Evolutionary conservation across 2,888 invertebrate genomes (phyloP).

Genomic region (Amiota communis): DNA sequence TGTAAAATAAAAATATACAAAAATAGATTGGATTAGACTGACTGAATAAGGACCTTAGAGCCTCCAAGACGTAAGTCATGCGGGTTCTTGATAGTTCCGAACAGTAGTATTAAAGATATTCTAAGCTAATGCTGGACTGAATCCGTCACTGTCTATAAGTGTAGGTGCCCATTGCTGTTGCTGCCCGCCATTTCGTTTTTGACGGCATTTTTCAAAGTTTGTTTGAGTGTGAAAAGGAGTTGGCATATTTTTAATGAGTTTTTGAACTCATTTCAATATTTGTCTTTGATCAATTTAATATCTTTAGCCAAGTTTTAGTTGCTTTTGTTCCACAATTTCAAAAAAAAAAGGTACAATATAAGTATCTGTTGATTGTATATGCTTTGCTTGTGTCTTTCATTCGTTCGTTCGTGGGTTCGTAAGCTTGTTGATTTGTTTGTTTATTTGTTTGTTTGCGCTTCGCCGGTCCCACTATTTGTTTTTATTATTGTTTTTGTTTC

Average conservation of each 20-base stretch:
- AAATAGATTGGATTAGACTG: too few species aligned
- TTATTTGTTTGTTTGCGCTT: constrained; percentile 23
- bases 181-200: not conserved
- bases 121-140: too few species aligned
- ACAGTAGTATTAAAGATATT: too few species aligned
- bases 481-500: constrained; percentile 29
- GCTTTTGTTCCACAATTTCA: not conserved
- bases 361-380: not conserved
- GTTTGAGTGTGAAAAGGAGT: constrained; percentile 12
- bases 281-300: constrained; percentile 20
- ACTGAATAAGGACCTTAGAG: too few species aligned
- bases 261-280: constrained; percentile 24
- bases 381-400: not conserved
- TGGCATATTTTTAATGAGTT: constrained; percentile 3
- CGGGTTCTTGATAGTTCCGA: too few species aligned
- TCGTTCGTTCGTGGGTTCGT: not conserved
- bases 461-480: constrained; percentile 35
- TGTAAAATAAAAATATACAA: too few species aligned
- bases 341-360: not conserved
- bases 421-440: constrained; percentile 1
- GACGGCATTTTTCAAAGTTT: constrained; percentile 24
- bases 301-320: constrained; percentile 1
- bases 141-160: too few species aligned
- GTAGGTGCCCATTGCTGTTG: constrained; percentile 30
- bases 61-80: too few species aligned